Evolutionary conservation across 2,888 invertebrate species (phyloP).

Genomic region (Philereme transversata): DNA sequence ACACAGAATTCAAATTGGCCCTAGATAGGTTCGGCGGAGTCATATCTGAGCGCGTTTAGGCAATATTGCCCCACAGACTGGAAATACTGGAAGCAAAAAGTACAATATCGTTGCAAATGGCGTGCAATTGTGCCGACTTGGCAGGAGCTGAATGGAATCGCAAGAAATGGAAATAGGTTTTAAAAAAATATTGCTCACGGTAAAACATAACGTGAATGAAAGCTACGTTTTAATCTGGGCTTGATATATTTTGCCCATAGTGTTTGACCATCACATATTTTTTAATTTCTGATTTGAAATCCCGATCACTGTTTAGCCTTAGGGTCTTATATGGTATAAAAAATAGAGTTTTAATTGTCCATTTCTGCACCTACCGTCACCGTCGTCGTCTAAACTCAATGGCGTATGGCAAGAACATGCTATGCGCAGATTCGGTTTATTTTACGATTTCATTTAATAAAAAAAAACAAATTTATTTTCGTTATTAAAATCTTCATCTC

Average conservation of each 20-base stretch:
- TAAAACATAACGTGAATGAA: too few relatives aligned
- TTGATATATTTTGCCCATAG: too few relatives aligned
- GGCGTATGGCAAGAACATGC: constrained; percentile 12
- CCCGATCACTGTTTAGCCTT: too few relatives aligned
- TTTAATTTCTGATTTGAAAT: too few relatives aligned
- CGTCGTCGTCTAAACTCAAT: constrained; percentile 6
- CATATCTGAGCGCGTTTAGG: constrained; percentile 14
- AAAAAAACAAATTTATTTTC: too few relatives aligned
- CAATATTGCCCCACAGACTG: constrained; percentile 24
- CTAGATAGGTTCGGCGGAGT: constrained; percentile 18
- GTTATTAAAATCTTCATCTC: too few relatives aligned
- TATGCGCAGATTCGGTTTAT: constrained; percentile 16
- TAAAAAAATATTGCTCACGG: constrained; percentile 5
- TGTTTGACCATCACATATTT: too few relatives aligned
- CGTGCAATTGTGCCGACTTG: constrained; percentile 33
- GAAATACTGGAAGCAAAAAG: constrained; percentile 27
- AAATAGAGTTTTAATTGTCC: too few relatives aligned
- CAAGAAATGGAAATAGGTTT: constrained; percentile 21
- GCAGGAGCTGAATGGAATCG: constrained; percentile 28
- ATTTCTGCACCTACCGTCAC: too few relatives aligned
- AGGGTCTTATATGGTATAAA: too few relatives aligned
- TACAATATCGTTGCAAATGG: constrained; percentile 33
- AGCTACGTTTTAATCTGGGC: too few relatives aligned
- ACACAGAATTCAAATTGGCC: constrained; percentile 29
- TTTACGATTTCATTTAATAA: background rate